Evolutionary conservation across 1,140 invertebrate genomes (phyloP).

Genomic region (Caenorhabditis inopinata): DNA sequence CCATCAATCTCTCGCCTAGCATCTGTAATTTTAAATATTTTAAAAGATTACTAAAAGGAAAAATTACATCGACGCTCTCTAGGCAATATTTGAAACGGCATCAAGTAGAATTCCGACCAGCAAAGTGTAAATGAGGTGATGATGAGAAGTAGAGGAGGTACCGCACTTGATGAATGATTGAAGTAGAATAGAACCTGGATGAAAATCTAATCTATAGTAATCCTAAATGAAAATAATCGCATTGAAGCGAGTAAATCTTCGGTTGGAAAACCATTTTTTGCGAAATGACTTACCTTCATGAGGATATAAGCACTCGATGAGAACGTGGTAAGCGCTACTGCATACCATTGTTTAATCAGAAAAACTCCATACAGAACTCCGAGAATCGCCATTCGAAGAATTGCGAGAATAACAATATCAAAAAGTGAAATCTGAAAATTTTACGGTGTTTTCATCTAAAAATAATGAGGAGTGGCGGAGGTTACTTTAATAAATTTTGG

Average conservation of each 20-base stretch:
- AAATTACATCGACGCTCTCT: neutral
- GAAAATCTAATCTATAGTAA: no score
- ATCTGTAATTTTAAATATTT: neutral
- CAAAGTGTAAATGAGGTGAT: conserved; percentile 7
- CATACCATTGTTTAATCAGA: conserved; percentile 29
- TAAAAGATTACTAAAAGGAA: neutral
- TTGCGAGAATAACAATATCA: neutral
- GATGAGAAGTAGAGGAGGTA: neutral
- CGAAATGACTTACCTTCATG: neutral
- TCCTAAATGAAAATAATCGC: no score
- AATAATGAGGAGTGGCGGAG: neutral
- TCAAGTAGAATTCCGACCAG: conserved; percentile 14
- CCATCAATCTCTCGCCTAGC: neutral
- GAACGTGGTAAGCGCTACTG: neutral
- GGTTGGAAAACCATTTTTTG: neutral
- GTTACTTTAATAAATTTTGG: neutral
- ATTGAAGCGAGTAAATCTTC: no score
- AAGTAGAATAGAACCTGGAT: conserved; percentile 8
- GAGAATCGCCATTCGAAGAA: neutral
- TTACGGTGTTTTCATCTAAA: neutral
- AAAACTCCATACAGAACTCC: neutral
- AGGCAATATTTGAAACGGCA: neutral
- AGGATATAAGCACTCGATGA: conserved; percentile 10
- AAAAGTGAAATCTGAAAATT: conserved; percentile 1
- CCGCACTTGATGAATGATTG: conserved; percentile 17